Evolutionary conservation across 2,113 vertebrate genomes (phyloP).

Genomic region (Gymnogyps californianus): DNA sequence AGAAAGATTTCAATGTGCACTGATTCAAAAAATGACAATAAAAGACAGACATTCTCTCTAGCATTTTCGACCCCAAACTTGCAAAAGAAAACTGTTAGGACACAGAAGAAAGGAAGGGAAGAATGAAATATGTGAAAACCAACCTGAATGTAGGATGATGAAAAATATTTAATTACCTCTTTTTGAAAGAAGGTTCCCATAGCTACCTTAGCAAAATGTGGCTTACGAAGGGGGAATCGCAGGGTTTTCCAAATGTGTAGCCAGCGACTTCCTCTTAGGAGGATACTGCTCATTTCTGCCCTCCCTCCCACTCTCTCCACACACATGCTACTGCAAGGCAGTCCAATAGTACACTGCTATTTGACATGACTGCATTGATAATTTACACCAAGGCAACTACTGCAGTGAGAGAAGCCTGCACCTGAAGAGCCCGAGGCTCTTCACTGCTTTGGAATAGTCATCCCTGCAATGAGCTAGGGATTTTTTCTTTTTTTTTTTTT

Average conservation of each 20-base stretch:
- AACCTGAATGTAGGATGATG: background rate
- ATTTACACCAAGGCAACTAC: background rate
- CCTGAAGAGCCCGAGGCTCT: background rate
- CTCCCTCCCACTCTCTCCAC: background rate
- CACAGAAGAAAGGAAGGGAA: background rate
- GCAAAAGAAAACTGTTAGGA: background rate
- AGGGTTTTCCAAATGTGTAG: background rate
- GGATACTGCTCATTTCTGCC: background rate
- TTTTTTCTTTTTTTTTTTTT: background rate
- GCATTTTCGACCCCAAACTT: background rate
- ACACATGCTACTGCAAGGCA: background rate
- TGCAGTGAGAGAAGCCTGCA: background rate
- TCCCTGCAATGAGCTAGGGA: background rate
- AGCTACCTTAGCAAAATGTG: background rate
- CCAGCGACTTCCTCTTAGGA: background rate
- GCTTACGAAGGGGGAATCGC: fast-evolving
- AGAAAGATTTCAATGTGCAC: background rate
- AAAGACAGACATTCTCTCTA: background rate
- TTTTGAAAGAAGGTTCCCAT: background rate
- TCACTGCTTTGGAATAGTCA: background rate
- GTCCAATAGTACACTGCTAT: fast-evolving
- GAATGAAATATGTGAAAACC: background rate
- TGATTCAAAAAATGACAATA: background rate
- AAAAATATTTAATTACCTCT: background rate
- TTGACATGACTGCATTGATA: background rate